Evolutionary conservation across 2,797 vertebrate species (phyloP).

Genomic region (Myripristis murdjan): DNA sequence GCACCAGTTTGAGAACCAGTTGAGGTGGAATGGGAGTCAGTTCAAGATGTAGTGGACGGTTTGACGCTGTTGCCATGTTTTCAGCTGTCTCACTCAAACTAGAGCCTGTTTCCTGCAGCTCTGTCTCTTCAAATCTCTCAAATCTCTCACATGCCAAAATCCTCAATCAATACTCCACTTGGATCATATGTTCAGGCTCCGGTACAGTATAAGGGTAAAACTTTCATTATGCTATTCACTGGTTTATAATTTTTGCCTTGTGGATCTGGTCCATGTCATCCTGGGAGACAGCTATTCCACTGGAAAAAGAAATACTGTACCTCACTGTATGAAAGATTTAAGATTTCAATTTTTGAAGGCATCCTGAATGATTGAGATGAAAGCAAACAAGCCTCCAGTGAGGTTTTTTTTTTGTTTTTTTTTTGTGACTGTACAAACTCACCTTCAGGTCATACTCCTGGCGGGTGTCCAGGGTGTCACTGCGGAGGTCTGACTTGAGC

Average conservation of each 20-base stretch:
- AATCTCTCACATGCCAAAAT: too few relatives aligned
- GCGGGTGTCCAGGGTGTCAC: constrained; percentile 92
- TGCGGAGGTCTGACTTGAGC: constrained; percentile 95
- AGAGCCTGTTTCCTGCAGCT: too few relatives aligned
- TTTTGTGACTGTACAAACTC: constrained; percentile 58
- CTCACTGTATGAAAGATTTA: constrained; percentile 12
- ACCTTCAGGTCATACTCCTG: constrained; percentile 99
- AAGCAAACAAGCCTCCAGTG: too few relatives aligned
- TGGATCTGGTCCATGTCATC: constrained; percentile 9
- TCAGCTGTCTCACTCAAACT: too few relatives aligned
- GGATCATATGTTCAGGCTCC: neutral
- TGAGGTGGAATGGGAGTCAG: too few relatives aligned
- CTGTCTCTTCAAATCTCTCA: too few relatives aligned
- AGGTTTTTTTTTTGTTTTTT: too few relatives aligned
- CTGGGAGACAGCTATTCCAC: constrained; percentile 4
- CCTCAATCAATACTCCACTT: neutral
- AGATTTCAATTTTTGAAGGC: too few relatives aligned
- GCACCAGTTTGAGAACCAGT: too few relatives aligned
- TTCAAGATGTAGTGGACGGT: too few relatives aligned
- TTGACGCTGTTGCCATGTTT: too few relatives aligned
- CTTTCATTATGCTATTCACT: neutral
- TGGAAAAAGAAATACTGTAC: constrained; percentile 9
- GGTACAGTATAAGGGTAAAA: neutral
- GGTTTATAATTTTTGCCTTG: neutral
- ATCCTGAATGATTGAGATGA: too few relatives aligned